phyloP scores from a whole-genome alignment of 1,140 invertebrate genomes.

The Dysdera silvatica region DNA sequence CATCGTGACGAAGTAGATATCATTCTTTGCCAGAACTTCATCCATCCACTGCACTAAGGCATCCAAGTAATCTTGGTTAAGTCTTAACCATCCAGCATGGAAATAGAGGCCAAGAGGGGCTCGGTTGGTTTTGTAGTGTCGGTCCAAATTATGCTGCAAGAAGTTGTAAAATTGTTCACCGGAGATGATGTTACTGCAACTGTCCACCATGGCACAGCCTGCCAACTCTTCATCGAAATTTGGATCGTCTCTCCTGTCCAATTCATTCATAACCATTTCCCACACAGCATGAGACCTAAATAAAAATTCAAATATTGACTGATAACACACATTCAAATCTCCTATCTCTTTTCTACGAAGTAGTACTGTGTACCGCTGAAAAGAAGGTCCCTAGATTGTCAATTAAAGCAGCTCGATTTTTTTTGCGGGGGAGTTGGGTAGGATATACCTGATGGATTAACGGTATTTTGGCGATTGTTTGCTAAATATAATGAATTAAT shows the following conservation, averaged over 20 bases:
- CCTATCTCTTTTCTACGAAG: too few relatives aligned
- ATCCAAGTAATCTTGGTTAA: constrained; percentile 85
- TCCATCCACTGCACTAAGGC: constrained; percentile 90
- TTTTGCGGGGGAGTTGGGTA: too few relatives aligned
- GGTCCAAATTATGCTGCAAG: constrained; percentile 89
- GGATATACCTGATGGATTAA: too few relatives aligned
- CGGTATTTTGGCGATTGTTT: too few relatives aligned
- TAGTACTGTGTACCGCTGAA: too few relatives aligned
- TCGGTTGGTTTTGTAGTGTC: constrained; percentile 88
- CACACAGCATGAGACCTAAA: constrained; percentile 74
- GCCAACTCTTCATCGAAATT: constrained; percentile 82
- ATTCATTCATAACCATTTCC: constrained; percentile 95
- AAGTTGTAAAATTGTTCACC: constrained; percentile 94
- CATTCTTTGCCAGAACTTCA: constrained; percentile 74
- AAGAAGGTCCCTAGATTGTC: too few relatives aligned
- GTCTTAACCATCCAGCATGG: constrained; percentile 89
- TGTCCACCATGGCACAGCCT: constrained; percentile 94
- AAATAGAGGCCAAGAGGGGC: constrained; percentile 87
- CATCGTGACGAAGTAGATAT: constrained; percentile 95
- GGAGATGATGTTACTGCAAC: constrained; percentile 84
- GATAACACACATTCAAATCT: too few relatives aligned
- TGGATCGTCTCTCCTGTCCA: constrained; percentile 84
- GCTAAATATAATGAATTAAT: too few relatives aligned
- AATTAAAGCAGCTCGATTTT: too few relatives aligned
- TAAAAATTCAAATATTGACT: too few relatives aligned